Evolutionary conservation across 1,140 invertebrate genomes (phyloP), one percentile per base, ranked within the genome.

Genomic region (Mya arenaria): DNA sequence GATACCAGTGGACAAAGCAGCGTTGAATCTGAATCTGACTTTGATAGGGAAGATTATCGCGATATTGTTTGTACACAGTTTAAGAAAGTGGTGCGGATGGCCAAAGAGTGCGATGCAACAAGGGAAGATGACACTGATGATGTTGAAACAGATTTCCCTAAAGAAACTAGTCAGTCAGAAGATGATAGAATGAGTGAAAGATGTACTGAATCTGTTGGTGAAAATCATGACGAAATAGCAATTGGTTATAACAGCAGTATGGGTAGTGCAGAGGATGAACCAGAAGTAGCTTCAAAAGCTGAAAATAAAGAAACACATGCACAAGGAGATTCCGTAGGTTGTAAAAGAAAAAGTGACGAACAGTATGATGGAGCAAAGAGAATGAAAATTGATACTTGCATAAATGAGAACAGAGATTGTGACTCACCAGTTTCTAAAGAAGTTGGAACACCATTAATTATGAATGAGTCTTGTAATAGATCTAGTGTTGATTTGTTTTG

Each of bases 401-500:
- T 10, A 48, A 10, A 48, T 48, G 44, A 48, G 10, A 48, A 13
- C 44, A 13, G 10, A 13, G n/a, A 48, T 48, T 13, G 44, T 48
- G 10, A 13, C 10, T 13, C 10, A 13, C 44, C 44, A 13, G 44
- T n/a, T 48, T 10, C 10, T 13, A n/a, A 13, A 13, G 10, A 10
- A 13, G n/a, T n/a, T 48, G 44, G 10, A n/a, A 28, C 6, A 56
- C 19, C 19, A 8, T 23, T 23, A 23, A 28, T 23, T 19, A 23
- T 28, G 28, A 23, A 6, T 56, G 19, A 56, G n/a, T 6, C 5
- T 6, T 19, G n/a, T 56, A 56, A 82, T 58, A 72, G 68, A 23
- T 84, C 83, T 28, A 58, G 77, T n/a, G 60, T 52, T 34, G 83
- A 84, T 72, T 41, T 84, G 10, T 84, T 84, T 81, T 52, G 41